These are phyloP conservation scores for Crepidodera aurea DNA, from an alignment of 2,888 invertebrate species.

Conservation along the genomic window DNA sequence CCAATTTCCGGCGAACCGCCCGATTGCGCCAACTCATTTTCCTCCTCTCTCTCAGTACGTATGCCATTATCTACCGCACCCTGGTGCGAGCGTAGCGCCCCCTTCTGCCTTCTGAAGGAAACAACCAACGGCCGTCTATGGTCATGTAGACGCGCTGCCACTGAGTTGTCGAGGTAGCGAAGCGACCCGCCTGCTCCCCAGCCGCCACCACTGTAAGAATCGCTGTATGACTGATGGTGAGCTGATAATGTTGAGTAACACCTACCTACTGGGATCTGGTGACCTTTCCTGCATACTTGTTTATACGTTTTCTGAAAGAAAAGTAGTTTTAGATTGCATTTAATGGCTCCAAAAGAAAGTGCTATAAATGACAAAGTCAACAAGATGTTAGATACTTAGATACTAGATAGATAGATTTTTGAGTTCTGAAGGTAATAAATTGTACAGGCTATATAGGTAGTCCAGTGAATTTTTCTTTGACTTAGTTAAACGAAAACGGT, in stretches of 20 bases:
- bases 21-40: not conserved
- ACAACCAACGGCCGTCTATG: constrained; percentile 59
- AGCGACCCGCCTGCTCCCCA: constrained; percentile 48
- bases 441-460: too few species aligned
- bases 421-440: too few species aligned
- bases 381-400: too few species aligned
- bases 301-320: constrained; percentile 55
- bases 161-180: constrained; percentile 58
- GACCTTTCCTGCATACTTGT: constrained; percentile 50
- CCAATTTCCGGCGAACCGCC: not conserved
- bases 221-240: constrained; percentile 57
- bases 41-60: too few species aligned
- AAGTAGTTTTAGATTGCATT: too few species aligned
- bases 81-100: too few species aligned
- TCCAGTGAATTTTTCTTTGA: too few species aligned
- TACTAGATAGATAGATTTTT: too few species aligned
- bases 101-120: constrained; percentile 56
- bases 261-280: constrained; percentile 51
- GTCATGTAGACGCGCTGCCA: constrained; percentile 56
- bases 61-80: too few species aligned
- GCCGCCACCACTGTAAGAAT: constrained; percentile 54
- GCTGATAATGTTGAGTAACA: constrained; percentile 58
- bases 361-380: not conserved
- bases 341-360: constrained; percentile 48
- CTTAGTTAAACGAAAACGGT: too few species aligned